Evolutionary conservation across 2,797 vertebrate species (phyloP).

Genomic region (Amphiprion clarkii): DNA sequence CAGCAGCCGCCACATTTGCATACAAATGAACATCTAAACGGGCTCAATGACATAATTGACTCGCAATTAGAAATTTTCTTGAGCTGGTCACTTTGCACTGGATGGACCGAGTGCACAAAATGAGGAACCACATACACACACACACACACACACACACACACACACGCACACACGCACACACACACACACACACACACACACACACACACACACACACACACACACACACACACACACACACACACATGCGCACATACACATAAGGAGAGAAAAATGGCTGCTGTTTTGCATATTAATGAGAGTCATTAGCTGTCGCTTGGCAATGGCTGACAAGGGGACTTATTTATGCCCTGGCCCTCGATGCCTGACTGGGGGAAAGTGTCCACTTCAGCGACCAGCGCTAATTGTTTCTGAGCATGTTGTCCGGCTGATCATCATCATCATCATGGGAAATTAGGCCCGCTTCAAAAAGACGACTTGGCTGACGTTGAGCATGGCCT

Average conservation of each 20-base stretch:
- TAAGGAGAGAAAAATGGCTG: constrained; percentile 76
- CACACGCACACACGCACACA: constrained; percentile 42
- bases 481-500: constrained; percentile 77
- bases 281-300: constrained; percentile 92
- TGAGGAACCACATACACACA: constrained; percentile 61
- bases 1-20: constrained; percentile 84
- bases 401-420: constrained; percentile 90
- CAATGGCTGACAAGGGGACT: constrained; percentile 88
- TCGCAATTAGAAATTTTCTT: constrained; percentile 90
- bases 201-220: constrained; percentile 39
- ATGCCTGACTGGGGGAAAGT: constrained; percentile 82
- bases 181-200: constrained; percentile 15
- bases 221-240: constrained; percentile 39
- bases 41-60: constrained; percentile 92
- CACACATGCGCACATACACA: constrained; percentile 22
- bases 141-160: constrained; percentile 46
- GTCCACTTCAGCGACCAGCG: constrained; percentile 82
- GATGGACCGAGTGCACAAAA: constrained; percentile 79
- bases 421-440: constrained; percentile 84
- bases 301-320: constrained; percentile 89
- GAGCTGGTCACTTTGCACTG: constrained; percentile 88
- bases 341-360: constrained; percentile 85
- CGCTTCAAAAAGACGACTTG: constrained; percentile 76
- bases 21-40: constrained; percentile 92
- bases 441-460: constrained; percentile 83